Conservation (phyloP, 2,113 vertebrate species). For the Pterophyllum scalare region DNA sequence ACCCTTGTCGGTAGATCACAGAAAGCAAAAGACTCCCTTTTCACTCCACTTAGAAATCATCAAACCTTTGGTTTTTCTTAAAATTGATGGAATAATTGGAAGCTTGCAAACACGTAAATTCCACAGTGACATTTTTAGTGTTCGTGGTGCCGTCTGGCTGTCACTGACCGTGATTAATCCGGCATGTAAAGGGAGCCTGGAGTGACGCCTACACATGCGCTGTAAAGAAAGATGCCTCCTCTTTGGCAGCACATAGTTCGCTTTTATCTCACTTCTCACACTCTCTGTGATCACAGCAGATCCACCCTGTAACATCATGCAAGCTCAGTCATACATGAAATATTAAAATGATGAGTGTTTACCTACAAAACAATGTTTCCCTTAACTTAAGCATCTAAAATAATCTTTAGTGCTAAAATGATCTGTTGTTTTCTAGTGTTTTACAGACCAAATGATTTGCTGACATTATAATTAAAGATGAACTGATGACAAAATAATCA, state of each 20-base stretch:
- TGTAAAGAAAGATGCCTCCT: constrained; percentile 57
- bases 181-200: constrained; percentile 66
- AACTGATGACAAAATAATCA: neutral
- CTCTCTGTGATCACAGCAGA: constrained; percentile 43
- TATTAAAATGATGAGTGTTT: neutral
- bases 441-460: neutral
- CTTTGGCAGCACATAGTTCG: constrained; percentile 4
- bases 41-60: constrained; percentile 46
- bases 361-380: neutral
- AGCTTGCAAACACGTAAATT: constrained; percentile 67
- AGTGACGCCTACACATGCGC: constrained; percentile 58
- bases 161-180: constrained; percentile 72
- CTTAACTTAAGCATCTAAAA: neutral
- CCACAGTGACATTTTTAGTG: constrained; percentile 75
- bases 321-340: neutral
- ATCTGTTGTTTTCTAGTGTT: neutral
- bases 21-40: constrained; percentile 15
- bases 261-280: constrained; percentile 60
- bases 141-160: constrained; percentile 74
- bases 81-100: constrained; percentile 73
- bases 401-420: neutral
- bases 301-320: neutral
- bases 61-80: constrained; percentile 55
- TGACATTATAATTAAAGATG: neutral
- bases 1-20: constrained; percentile 56